Conservation (phyloP, 1,140 invertebrate species). For the Lepidurus couesii region DNA sequence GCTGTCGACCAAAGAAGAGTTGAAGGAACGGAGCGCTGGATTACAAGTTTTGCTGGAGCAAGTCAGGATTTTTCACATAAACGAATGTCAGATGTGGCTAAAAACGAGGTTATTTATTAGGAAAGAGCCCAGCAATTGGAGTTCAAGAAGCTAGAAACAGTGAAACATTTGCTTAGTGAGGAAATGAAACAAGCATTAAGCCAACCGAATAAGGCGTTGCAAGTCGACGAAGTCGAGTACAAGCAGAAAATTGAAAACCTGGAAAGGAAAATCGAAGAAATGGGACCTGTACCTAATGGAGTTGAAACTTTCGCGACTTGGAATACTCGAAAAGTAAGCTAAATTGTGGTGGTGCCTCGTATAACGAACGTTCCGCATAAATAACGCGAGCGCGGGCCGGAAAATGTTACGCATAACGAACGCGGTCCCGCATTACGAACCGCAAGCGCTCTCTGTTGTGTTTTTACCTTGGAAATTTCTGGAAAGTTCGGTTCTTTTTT, state of each 20-base stretch:
- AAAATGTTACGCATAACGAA: too few species aligned
- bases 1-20: background rate
- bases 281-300: background rate
- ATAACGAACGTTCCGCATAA: too few species aligned
- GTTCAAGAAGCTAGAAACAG: background rate
- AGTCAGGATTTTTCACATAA: background rate
- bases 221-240: background rate
- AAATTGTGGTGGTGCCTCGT: too few species aligned
- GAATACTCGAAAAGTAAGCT: background rate
- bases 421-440: too few species aligned
- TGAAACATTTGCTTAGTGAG: background rate
- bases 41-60: background rate
- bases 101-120: background rate
- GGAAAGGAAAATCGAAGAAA: background rate
- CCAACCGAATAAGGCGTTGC: background rate
- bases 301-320: background rate
- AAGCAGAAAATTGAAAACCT: background rate
- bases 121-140: background rate
- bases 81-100: too few species aligned
- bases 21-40: background rate
- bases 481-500: too few species aligned
- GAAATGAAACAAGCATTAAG: background rate
- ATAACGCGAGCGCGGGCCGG: too few species aligned
- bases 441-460: too few species aligned
- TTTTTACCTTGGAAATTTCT: too few species aligned